These are phyloP conservation scores for Euwallacea similis DNA, from an alignment of 1,140 invertebrate species.

Conservation along the genomic window DNA sequence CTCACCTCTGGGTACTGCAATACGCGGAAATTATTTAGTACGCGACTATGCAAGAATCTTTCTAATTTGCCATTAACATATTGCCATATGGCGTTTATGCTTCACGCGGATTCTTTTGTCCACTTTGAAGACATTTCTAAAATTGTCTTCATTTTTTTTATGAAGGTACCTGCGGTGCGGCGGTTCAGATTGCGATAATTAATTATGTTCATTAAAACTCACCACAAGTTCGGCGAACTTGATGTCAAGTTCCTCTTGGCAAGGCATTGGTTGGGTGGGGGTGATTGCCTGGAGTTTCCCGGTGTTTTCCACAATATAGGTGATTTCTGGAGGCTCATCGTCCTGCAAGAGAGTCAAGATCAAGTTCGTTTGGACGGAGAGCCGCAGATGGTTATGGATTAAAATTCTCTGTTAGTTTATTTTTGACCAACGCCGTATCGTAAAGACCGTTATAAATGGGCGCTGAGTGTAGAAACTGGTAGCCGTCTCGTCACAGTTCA, in stretches of 20 bases:
- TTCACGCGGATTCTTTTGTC: too few relatives aligned
- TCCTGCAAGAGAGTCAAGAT: slow-evolving; percentile 61
- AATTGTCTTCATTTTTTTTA: too few relatives aligned
- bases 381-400: too few relatives aligned
- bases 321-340: slow-evolving; percentile 89
- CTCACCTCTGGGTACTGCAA: slow-evolving; percentile 16
- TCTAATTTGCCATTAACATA: slow-evolving; percentile 17
- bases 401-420: too few relatives aligned
- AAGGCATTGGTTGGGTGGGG: slow-evolving; percentile 87
- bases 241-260: slow-evolving; percentile 86
- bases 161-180: too few relatives aligned
- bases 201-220: slow-evolving; percentile 51
- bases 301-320: slow-evolving; percentile 84
- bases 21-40: slow-evolving; percentile 25
- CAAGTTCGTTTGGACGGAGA: not conserved
- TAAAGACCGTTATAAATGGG: too few relatives aligned
- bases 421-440: too few relatives aligned
- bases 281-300: slow-evolving; percentile 84
- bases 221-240: slow-evolving; percentile 93
- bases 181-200: not conserved
- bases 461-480: too few relatives aligned
- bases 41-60: not conserved
- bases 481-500: too few relatives aligned
- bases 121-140: not conserved
- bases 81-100: not conserved